Base-by-base conservation (phyloP, 1,140 invertebrate genomes). In the Micrasema minimum region DNA sequence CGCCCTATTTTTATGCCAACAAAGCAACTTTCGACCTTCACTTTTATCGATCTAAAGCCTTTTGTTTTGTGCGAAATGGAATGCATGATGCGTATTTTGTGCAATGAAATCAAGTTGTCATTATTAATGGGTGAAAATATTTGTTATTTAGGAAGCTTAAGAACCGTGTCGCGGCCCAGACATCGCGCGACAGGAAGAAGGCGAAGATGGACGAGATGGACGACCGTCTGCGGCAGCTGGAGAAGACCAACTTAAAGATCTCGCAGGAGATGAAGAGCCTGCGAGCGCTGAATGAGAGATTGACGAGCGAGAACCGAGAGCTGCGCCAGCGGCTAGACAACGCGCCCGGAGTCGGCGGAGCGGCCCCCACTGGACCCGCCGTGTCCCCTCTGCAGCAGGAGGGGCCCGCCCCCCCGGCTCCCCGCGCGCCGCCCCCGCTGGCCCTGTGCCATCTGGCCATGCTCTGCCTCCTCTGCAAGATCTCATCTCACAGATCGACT, bases 161-260 rank as follows among this genome's bases (percentile, higher is more conserved):
- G 81, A 99, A 99, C 80, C 86, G 97, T 77, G 95, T 98, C 12
- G 97, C 97, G 38, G 97, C 97, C n/a, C 97, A 99, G 81, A 97
- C 94, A 43, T 98, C 97, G 0, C 87, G 97, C 59, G 97, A 99
- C 81, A 88, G 96, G n/a, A 99, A 99, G 79, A 98, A 98, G 81
- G 93, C 93, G 0, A 91, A 91, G 79, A 91, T 98, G 87, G 90
- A 93, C 69, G 92, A 96, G 76, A 88, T 98, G 81, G 96, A 98
- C 83, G 81, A 83, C 11, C 87, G 88, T 43, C 87, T 94, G 6
- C 85, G 87, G 70, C 78, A 85, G 22, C 79, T 93, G n/a, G 86
- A 86, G 68, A 86, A 89, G 35, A 84, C 85, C 72, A 92, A 92
- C 72, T 86, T 90, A 65, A 79, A 83, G n/a, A 78, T 93, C 22